A percentile compares a stretch with the other conserved stretches of the same genome.
These are phyloP conservation scores for Drosophila acutilabella DNA, from an alignment of 2,888 invertebrate genomes.

Conservation along the genomic window DNA sequence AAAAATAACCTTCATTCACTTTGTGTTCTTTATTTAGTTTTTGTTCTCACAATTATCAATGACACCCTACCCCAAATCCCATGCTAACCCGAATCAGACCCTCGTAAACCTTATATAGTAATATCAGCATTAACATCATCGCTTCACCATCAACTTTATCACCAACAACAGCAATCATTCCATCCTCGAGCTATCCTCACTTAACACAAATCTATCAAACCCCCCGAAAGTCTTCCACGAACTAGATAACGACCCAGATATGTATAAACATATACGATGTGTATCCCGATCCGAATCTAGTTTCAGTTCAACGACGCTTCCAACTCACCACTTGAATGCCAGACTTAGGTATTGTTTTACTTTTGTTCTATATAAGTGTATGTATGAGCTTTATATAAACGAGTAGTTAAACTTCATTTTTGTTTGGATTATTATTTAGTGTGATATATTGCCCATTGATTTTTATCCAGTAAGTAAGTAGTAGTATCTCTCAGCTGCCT, in stretches of 20 bases:
- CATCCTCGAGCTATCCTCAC: slow-evolving; percentile 8
- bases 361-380: slow-evolving; percentile 42
- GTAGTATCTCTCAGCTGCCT: slow-evolving; percentile 37
- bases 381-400: slow-evolving; percentile 31
- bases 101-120: slow-evolving; percentile 69
- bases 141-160: slow-evolving; percentile 40
- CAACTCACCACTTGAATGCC: slow-evolving; percentile 33
- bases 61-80: slow-evolving; percentile 42
- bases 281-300: not conserved
- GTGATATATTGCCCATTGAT: slow-evolving; percentile 13
- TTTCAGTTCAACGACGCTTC: slow-evolving; percentile 25
- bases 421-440: slow-evolving; percentile 21
- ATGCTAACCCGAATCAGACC: slow-evolving; percentile 54
- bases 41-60: slow-evolving; percentile 64
- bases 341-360: slow-evolving; percentile 49
- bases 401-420: slow-evolving; percentile 34
- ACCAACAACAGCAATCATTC: slow-evolving; percentile 48
- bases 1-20: slow-evolving; percentile 78
- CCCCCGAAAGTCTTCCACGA: slow-evolving; percentile 27
- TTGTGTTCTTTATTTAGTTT: slow-evolving; percentile 62
- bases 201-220: slow-evolving; percentile 29
- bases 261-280: not conserved
- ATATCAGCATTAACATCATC: slow-evolving; percentile 72
- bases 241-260: slow-evolving; percentile 15
- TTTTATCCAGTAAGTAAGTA: slow-evolving; percentile 17